Conservation (phyloP, 2,113 vertebrate genomes). For the Alethe diademata region DNA sequence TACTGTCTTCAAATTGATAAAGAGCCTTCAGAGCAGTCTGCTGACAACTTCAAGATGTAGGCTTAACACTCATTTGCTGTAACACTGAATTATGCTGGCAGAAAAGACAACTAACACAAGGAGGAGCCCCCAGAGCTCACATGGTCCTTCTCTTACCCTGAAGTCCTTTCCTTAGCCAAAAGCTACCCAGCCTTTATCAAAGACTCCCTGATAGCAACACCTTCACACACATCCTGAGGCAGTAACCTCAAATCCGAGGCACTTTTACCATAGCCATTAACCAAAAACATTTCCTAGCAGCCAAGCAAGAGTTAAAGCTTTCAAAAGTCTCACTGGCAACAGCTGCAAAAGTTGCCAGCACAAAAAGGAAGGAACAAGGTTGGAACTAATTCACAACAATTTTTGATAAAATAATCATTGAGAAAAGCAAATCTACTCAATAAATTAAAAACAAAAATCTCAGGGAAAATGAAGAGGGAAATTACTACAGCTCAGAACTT, state of each 20-base stretch:
- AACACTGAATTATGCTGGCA: not conserved
- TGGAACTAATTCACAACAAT: not conserved
- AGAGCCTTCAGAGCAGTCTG: not conserved
- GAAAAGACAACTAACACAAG: not conserved
- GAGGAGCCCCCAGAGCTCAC: accelerated
- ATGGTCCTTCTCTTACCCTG: accelerated
- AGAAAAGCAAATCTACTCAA: not conserved
- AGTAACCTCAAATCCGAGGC: not conserved
- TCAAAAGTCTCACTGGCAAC: not conserved
- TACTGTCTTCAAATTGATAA: not conserved
- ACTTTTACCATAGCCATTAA: not conserved
- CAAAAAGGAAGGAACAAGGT: not conserved
- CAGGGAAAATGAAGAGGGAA: not conserved
- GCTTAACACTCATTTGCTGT: not conserved
- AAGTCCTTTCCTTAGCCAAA: not conserved
- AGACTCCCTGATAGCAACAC: not conserved
- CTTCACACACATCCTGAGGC: not conserved
- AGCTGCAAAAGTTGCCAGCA: not conserved
- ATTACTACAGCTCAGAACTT: not conserved
- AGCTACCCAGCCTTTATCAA: not conserved
- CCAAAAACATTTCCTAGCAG: not conserved
- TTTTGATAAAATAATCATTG: not conserved
- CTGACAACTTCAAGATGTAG: not conserved
- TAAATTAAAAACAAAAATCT: not conserved
- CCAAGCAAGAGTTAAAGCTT: not conserved